Percentiles rank a stretch among this genome's conserved stretches.
phyloP scores from a whole-genome alignment of 2,888 invertebrate genomes.

The Oithona nana region DNA sequence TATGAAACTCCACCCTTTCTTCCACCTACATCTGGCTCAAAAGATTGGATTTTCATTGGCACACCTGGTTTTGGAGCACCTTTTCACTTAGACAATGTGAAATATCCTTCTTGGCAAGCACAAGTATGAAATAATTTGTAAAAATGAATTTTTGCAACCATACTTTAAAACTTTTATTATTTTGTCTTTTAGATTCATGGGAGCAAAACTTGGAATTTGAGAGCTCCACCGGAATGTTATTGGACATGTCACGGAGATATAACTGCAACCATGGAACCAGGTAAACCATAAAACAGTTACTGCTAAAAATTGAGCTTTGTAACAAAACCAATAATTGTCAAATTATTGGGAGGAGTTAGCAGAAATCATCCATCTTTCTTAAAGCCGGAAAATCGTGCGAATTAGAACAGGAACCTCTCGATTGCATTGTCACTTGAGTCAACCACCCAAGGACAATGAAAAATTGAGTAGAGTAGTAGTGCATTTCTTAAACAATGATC shows the following conservation, averaged over 20 bases:
- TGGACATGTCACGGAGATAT: constrained; percentile 41
- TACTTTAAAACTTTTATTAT: not conserved
- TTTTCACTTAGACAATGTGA: constrained; percentile 72
- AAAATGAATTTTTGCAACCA: not conserved
- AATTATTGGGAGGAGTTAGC: too few relatives aligned
- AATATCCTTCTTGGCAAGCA: constrained; percentile 89
- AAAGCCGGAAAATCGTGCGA: too few relatives aligned
- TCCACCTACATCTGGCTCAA: constrained; percentile 68
- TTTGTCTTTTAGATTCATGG: constrained; percentile 35
- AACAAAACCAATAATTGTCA: too few relatives aligned
- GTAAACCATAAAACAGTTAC: not conserved
- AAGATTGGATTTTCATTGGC: constrained; percentile 80
- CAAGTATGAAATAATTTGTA: constrained; percentile 33
- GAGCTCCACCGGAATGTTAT: constrained; percentile 81
- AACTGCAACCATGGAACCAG: constrained; percentile 1
- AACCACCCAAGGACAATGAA: too few relatives aligned
- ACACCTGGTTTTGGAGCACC: constrained; percentile 56
- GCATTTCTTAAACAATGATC: too few relatives aligned
- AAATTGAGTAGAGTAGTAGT: too few relatives aligned
- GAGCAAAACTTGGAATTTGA: constrained; percentile 65
- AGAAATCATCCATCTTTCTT: too few relatives aligned
- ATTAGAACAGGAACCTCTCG: too few relatives aligned
- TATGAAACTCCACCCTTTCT: constrained; percentile 66
- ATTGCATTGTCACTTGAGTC: too few relatives aligned
- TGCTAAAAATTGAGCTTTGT: too few relatives aligned